phyloP scores from a whole-genome alignment of 2,797 vertebrate species.

The Amphiprion clarkii region DNA sequence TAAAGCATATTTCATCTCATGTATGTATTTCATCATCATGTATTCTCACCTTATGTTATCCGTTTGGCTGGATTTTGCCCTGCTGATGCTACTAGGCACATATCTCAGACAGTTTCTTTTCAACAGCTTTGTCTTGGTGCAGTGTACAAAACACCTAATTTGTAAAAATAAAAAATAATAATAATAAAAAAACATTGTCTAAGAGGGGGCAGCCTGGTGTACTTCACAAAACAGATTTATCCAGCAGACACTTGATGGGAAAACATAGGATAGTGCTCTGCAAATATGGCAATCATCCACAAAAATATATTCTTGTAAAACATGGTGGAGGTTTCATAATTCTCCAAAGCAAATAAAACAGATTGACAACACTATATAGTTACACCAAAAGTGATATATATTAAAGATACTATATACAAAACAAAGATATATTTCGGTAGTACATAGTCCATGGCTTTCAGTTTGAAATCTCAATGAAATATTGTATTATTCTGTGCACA shows the following conservation, averaged over 20 bases:
- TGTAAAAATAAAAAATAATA: too few relatives aligned
- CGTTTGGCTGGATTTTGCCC: background rate
- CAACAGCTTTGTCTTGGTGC: too few relatives aligned
- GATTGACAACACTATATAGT: constrained; percentile 79
- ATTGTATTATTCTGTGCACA: constrained; percentile 83
- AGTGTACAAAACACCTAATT: too few relatives aligned
- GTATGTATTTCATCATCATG: background rate
- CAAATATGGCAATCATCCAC: constrained; percentile 18
- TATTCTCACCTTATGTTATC: background rate
- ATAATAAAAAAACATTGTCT: too few relatives aligned
- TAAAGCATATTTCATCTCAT: background rate
- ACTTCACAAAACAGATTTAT: constrained; percentile 37
- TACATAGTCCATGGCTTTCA: constrained; percentile 94
- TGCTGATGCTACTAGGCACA: background rate
- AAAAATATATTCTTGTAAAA: constrained; percentile 85
- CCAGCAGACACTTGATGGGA: constrained; percentile 6
- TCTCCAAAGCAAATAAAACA: constrained; percentile 40
- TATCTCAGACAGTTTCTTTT: background rate
- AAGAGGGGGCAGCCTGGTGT: background rate
- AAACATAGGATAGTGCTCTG: background rate
- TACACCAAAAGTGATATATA: constrained; percentile 92
- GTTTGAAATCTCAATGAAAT: constrained; percentile 87
- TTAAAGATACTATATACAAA: constrained; percentile 94
- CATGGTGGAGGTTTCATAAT: constrained; percentile 89
- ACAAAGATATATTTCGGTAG: constrained; percentile 85